Evolutionary conservation across 1,140 invertebrate species (phyloP).

Genomic region (Drosophila carrolli): DNA sequence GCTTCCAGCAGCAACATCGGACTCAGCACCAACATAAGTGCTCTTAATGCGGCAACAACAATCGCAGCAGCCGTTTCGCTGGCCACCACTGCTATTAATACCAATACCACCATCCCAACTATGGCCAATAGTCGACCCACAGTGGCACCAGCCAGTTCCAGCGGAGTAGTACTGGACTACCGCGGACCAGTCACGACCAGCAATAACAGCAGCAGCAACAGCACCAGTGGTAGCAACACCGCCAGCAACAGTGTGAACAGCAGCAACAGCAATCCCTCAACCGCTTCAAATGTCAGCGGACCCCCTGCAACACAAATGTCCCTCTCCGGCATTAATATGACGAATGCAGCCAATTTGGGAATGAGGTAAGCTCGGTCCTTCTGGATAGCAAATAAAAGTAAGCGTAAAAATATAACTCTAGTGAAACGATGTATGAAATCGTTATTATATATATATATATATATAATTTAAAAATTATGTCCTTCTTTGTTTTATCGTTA

Average conservation of each 20-base stretch:
- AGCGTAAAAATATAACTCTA: too few relatives aligned
- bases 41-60: conserved; percentile 65
- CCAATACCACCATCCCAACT: conserved; percentile 74
- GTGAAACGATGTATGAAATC: too few relatives aligned
- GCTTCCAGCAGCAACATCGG: conserved; percentile 59
- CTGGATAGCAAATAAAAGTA: neutral
- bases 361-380: conserved; percentile 45
- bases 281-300: conserved; percentile 29
- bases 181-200: conserved; percentile 31
- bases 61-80: conserved; percentile 69
- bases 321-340: conserved; percentile 36
- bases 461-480: too few relatives aligned
- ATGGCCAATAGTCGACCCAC: conserved; percentile 60
- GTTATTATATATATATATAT: too few relatives aligned
- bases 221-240: conserved; percentile 8
- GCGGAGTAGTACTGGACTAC: conserved; percentile 61
- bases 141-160: conserved; percentile 51
- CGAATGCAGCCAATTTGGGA: conserved; percentile 42
- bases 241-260: conserved; percentile 16
- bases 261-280: conserved; percentile 21
- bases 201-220: conserved; percentile 25
- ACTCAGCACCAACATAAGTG: conserved; percentile 26
- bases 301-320: conserved; percentile 43
- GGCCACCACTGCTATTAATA: conserved; percentile 74
- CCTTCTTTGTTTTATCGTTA: neutral